A percentile compares a stretch with the other conserved stretches of the same genome.
These are phyloP conservation scores for Phasia obesa DNA, from an alignment of 2,888 invertebrate species.

Conservation along the genomic window DNA sequence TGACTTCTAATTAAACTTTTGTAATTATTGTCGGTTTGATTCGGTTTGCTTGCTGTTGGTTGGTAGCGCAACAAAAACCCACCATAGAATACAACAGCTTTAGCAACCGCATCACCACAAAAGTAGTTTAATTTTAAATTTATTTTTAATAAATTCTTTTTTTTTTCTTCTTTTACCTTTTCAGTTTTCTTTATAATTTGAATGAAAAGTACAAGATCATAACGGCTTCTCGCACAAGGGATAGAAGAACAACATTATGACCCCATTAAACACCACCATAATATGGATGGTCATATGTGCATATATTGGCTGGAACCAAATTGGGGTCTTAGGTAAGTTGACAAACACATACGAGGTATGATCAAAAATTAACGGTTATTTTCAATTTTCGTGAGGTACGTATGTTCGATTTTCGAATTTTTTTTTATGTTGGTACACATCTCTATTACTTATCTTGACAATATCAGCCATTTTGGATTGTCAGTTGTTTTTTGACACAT, in stretches of 20 bases:
- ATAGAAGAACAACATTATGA: slow-evolving; percentile 65
- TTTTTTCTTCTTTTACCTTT: slow-evolving; percentile 36
- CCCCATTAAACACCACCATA: slow-evolving; percentile 63
- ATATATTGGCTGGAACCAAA: slow-evolving; percentile 39
- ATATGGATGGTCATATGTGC: slow-evolving; percentile 69
- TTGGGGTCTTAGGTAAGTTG: slow-evolving; percentile 52
- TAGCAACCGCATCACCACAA: slow-evolving; percentile 3
- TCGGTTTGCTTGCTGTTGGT: slow-evolving; percentile 18
- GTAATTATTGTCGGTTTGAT: slow-evolving; percentile 67
- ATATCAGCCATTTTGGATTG: too few species aligned
- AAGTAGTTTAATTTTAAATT: slow-evolving; percentile 29
- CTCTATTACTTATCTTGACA: too few species aligned
- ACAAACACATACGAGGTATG: too few species aligned
- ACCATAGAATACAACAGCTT: slow-evolving; percentile 25
- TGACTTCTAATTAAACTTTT: slow-evolving; percentile 70
- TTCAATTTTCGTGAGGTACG: too few species aligned
- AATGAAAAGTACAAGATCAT: slow-evolving; percentile 47
- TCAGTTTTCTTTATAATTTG: slow-evolving; percentile 41
- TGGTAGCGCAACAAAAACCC: slow-evolving; percentile 22
- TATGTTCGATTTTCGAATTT: too few species aligned
- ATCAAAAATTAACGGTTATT: too few species aligned
- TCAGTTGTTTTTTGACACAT: too few species aligned
- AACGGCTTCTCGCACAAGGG: slow-evolving; percentile 45
- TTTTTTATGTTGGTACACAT: too few species aligned
- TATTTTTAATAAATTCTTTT: slow-evolving; percentile 45